Percentiles rank a stretch among this genome's conserved stretches.
Conservation (phyloP, 2,797 vertebrate species). For the Malurus splendens region DNA sequence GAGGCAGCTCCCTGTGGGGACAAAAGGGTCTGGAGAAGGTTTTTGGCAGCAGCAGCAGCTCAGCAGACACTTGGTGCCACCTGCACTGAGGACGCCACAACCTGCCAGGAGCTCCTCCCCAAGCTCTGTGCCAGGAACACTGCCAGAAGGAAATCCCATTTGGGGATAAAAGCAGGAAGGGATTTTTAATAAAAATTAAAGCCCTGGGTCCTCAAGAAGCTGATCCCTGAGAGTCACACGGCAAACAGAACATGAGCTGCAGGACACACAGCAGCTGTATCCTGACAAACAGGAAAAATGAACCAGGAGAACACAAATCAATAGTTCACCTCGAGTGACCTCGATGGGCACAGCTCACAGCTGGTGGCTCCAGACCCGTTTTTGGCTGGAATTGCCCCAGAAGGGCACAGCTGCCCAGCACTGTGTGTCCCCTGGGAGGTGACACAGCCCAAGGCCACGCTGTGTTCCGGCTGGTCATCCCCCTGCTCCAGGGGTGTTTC, state of each 20-base stretch:
- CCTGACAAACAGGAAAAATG: slow-evolving; percentile 46
- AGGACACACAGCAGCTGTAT: slow-evolving; percentile 1
- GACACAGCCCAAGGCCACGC: neutral
- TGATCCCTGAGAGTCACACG: accelerated
- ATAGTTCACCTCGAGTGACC: neutral
- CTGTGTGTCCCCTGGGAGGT: neutral
- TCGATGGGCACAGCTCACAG: neutral
- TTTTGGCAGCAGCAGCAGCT: neutral
- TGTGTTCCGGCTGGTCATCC: neutral
- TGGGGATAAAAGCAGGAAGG: neutral
- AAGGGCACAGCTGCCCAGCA: neutral
- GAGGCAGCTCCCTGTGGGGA: neutral
- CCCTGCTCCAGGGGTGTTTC: neutral
- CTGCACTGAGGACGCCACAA: neutral
- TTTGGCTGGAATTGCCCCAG: neutral
- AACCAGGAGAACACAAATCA: neutral
- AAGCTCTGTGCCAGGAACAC: neutral
- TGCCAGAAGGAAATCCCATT: neutral
- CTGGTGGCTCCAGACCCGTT: neutral
- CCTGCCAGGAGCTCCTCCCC: neutral
- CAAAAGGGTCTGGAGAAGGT: neutral
- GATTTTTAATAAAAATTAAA: neutral
- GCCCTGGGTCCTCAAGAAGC: neutral
- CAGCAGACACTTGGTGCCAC: neutral
- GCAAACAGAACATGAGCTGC: neutral